These are phyloP conservation scores for Agriopis leucophaearia DNA, from an alignment of 2,888 invertebrate species.

Conservation along the genomic window DNA sequence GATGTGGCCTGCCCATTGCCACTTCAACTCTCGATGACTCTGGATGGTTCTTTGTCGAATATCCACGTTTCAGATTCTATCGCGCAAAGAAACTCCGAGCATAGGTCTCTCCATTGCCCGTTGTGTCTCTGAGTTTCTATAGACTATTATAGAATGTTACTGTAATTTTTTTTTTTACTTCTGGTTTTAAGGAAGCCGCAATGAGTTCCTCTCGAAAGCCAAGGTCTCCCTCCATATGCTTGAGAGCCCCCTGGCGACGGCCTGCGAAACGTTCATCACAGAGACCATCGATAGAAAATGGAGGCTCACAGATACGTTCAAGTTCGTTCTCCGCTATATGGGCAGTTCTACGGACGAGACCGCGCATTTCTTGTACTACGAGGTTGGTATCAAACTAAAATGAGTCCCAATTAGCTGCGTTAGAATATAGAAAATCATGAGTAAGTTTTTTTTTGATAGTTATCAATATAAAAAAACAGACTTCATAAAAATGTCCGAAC, in stretches of 20 bases:
- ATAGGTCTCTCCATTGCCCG: no score
- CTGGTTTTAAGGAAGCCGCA: constrained; percentile 57
- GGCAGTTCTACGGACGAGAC: constrained; percentile 65
- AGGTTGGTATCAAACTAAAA: constrained; percentile 54
- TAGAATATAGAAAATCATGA: no score
- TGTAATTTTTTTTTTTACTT: constrained; percentile 1
- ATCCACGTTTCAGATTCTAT: no score
- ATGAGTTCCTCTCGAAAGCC: constrained; percentile 50
- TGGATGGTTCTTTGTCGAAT: no score
- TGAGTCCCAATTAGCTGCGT: background rate
- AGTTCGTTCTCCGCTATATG: constrained; percentile 63
- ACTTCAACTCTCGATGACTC: no score
- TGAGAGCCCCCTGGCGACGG: constrained; percentile 59
- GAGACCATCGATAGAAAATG: constrained; percentile 68
- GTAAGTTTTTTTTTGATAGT: no score
- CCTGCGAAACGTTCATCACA: constrained; percentile 61
- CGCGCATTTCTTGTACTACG: constrained; percentile 72
- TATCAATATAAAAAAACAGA: no score
- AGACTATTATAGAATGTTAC: no score
- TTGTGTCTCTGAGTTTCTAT: no score
- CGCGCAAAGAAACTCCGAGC: no score
- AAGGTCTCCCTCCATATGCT: constrained; percentile 60
- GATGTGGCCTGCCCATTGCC: no score
- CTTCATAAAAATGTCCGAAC: no score
- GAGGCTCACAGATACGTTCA: constrained; percentile 62